Evolutionary conservation across 23 tunicate genomes (phyloP).

Genomic region (Ascidia mentula): DNA sequence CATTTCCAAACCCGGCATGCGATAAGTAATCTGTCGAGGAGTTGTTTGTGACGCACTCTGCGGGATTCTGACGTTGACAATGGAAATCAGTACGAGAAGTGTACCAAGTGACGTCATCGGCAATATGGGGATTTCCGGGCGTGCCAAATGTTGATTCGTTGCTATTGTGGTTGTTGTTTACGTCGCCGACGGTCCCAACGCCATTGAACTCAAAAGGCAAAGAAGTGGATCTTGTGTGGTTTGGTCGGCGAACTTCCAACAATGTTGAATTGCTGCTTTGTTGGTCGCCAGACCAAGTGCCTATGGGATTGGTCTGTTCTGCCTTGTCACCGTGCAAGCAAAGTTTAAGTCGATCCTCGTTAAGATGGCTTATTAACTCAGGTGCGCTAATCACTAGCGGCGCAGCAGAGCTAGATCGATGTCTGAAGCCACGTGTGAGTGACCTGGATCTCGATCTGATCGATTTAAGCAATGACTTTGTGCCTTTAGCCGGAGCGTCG

Average conservation of each 20-base stretch:
- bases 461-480: conserved; percentile 23
- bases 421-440: neutral
- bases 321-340: neutral
- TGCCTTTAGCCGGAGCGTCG: too few species aligned
- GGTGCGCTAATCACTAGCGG: conserved; percentile 6
- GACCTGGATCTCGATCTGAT: conserved; percentile 34
- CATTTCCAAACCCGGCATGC: neutral
- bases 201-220: neutral
- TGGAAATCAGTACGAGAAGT: neutral
- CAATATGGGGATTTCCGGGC: neutral
- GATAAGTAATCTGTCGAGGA: too few species aligned
- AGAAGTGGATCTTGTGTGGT: neutral
- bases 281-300: neutral
- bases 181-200: neutral
- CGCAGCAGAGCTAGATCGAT: neutral
- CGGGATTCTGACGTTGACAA: neutral
- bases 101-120: neutral
- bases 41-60: neutral
- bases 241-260: neutral
- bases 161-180: neutral
- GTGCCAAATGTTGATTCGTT: neutral
- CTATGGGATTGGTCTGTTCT: neutral
- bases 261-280: neutral
- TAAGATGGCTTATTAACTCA: neutral
- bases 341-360: neutral